These are phyloP conservation scores for Pangasianodon gigas DNA, from an alignment of 2,113 vertebrate genomes.

Conservation along the genomic window DNA sequence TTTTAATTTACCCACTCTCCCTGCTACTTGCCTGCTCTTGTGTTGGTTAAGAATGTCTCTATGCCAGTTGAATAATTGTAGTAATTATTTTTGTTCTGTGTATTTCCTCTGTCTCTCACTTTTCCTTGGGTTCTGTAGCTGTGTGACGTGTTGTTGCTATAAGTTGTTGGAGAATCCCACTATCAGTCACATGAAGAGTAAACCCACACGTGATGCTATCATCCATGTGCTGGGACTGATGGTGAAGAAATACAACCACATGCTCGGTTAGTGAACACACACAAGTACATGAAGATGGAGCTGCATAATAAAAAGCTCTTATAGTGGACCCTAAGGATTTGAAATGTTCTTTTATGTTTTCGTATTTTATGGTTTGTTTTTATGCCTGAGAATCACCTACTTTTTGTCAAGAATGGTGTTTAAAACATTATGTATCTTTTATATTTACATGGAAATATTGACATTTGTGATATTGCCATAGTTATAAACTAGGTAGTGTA, in stretches of 20 bases:
- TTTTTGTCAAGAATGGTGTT: not conserved
- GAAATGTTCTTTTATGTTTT: not conserved
- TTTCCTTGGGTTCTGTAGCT: conserved; percentile 67
- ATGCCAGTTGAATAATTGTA: not conserved
- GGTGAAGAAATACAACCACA: conserved; percentile 84
- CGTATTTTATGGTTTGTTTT: not conserved
- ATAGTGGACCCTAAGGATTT: not conserved
- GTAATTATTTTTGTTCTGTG: not conserved
- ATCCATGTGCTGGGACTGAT: conserved; percentile 84
- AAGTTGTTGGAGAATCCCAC: conserved; percentile 89
- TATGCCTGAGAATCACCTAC: not conserved
- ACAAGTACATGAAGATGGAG: not conserved
- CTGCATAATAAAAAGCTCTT: not conserved
- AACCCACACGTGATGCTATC: conserved; percentile 79
- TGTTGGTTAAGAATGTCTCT: not conserved
- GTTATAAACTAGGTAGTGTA: not conserved
- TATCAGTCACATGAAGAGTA: conserved; percentile 83
- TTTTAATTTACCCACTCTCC: not conserved
- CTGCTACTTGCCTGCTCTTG: too few relatives aligned
- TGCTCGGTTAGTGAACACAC: conserved; percentile 80
- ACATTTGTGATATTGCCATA: too few relatives aligned
- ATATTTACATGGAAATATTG: not conserved
- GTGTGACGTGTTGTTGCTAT: conserved; percentile 89
- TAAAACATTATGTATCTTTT: not conserved
- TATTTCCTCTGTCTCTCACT: not conserved